Evolutionary conservation across 2,888 invertebrate species (phyloP).

Genomic region (Pilophorus perplexus): DNA sequence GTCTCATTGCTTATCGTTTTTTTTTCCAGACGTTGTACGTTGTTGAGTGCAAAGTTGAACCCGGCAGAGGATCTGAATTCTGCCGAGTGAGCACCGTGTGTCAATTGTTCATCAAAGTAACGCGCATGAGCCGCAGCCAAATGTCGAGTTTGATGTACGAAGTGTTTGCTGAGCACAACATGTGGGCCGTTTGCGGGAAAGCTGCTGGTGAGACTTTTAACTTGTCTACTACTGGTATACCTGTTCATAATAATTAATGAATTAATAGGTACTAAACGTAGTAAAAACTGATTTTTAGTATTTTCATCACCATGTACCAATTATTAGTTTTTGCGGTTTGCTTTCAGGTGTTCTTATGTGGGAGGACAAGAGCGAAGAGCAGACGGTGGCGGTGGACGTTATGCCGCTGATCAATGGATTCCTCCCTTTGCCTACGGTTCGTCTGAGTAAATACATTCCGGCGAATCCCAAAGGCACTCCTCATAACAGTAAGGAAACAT

Average conservation of each 20-base stretch:
- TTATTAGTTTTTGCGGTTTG: too few relatives aligned
- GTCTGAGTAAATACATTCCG: slow-evolving; percentile 85
- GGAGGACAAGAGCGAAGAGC: slow-evolving; percentile 60
- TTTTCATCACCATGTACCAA: too few relatives aligned
- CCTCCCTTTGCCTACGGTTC: slow-evolving; percentile 81
- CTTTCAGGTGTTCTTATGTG: slow-evolving; percentile 72
- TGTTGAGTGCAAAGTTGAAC: slow-evolving; percentile 73
- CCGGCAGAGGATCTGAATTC: slow-evolving; percentile 75
- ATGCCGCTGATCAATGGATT: slow-evolving; percentile 91
- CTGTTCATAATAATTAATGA: too few relatives aligned
- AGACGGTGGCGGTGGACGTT: slow-evolving; percentile 78
- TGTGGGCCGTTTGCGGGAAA: slow-evolving; percentile 84
- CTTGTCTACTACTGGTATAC: too few relatives aligned
- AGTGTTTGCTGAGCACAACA: slow-evolving; percentile 84
- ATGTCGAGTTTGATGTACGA: slow-evolving; percentile 79
- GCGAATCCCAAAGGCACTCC: slow-evolving; percentile 55
- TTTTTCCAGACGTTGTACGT: slow-evolving; percentile 70
- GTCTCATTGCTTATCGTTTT: not conserved
- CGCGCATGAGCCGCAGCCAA: slow-evolving; percentile 54
- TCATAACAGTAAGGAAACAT: slow-evolving; percentile 7
- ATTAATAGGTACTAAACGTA: too few relatives aligned
- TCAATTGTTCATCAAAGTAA: slow-evolving; percentile 72
- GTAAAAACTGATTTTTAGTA: too few relatives aligned
- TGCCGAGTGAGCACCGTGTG: slow-evolving; percentile 87
- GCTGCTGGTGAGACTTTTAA: slow-evolving; percentile 62